Evolutionary conservation across 1,140 invertebrate genomes (phyloP).

Genomic region (Heliothis virescens): DNA sequence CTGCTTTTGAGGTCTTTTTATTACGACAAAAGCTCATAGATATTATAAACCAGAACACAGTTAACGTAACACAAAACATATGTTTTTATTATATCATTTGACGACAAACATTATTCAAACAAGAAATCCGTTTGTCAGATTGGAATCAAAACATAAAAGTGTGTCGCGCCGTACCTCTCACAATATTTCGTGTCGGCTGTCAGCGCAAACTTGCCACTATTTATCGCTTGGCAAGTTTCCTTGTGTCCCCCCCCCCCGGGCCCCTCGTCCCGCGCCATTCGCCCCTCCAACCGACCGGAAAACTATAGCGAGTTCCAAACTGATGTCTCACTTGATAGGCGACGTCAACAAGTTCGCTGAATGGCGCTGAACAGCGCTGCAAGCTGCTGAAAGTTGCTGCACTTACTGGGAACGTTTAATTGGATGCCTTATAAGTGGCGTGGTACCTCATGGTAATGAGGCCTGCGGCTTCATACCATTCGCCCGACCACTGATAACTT

Average conservation of each 20-base stretch:
- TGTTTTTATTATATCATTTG: background rate
- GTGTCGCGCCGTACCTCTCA: constrained; percentile 44
- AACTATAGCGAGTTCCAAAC: constrained; percentile 62
- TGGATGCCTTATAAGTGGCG: constrained; percentile 27
- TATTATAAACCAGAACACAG: background rate
- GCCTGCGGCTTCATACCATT: background rate
- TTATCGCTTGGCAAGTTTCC: constrained; percentile 58
- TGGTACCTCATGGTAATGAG: constrained; percentile 14
- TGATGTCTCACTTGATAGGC: constrained; percentile 56
- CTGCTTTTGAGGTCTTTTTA: too few relatives aligned
- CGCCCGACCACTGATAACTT: background rate
- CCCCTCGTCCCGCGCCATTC: background rate
- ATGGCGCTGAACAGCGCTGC: constrained; percentile 29
- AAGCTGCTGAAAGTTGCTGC: constrained; percentile 1
- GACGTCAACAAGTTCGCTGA: constrained; percentile 45
- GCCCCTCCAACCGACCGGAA: constrained; percentile 53
- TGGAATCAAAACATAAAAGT: constrained; percentile 56
- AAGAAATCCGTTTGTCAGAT: constrained; percentile 49
- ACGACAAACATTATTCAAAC: constrained; percentile 34
- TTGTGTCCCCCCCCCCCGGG: constrained; percentile 27
- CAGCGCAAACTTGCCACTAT: constrained; percentile 63
- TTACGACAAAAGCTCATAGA: too few relatives aligned
- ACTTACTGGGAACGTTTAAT: constrained; percentile 36
- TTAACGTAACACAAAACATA: background rate
- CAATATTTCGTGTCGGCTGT: constrained; percentile 64